Base-by-base conservation (phyloP, 2,888 invertebrate species). In the Drosophila mimica region DNA sequence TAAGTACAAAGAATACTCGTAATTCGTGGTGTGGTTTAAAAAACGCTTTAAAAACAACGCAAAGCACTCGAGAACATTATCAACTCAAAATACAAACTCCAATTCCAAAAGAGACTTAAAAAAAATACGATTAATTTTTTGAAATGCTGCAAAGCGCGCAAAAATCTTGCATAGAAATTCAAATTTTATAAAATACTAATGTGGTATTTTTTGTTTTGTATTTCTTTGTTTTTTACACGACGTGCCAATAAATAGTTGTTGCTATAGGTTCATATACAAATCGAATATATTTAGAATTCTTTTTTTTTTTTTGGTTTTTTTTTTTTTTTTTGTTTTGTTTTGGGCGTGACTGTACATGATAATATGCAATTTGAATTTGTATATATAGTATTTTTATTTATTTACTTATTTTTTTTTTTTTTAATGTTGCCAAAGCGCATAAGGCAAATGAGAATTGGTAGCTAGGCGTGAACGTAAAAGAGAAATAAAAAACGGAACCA, bases 111-210 rank as follows among this genome's bases (percentile, higher is more conserved):
- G n/a, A 51, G 48, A 62, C 48, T 76, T 51, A 31, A 59, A 67
- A 36, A 40, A 17, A 64, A 70, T 49, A 40, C 49, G 28, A 75
- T 34, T 63, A n/a, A 15, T 49, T 51, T 56, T 38, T 54, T 36
- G 52, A 52, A 64, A 53, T 63, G 71, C 76, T 71, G 76, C 59
- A 78, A 80, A 73, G 82, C 80, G 82, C 86, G 86, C 84, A 81
- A 70, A 83, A 82, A 81, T 70, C 83, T 84, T 84, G 87, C 84
- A 85, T 82, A 82, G 72, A 64, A 84, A 83, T 74, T 80, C 61
- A 83, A 85, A 74, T 65, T 70, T 59, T n/a, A 49, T 62, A 30
- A 56, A 72, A 48, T 40, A 48, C 54, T 62, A 73, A 76, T 38
- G 62, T 70, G 65, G 17, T 69, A 81, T 69, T 65, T 51, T 54